Percentiles rank a stretch among this genome's conserved stretches.
phyloP scores from a whole-genome alignment of 2,888 invertebrate genomes.

The Amphimallon solstitiale region DNA sequence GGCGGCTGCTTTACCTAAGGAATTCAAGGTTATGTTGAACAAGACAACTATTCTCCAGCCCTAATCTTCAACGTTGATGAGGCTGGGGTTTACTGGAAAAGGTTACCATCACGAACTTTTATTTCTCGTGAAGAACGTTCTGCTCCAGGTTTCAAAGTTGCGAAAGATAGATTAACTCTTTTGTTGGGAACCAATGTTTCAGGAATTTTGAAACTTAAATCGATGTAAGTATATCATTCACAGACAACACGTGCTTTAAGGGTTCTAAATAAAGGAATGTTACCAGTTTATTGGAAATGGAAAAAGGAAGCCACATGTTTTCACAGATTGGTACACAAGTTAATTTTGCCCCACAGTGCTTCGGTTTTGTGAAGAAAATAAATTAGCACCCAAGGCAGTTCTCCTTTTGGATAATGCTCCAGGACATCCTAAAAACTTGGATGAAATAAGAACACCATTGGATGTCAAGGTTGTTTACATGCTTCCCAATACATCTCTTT shows the following conservation, averaged over 20 bases:
- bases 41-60: conserved; percentile 37
- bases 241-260: conserved; percentile 43
- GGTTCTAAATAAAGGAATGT: conserved; percentile 40
- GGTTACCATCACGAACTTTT: conserved; percentile 37
- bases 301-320: conserved; percentile 37
- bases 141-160: conserved; percentile 49
- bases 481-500: not conserved
- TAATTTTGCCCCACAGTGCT: conserved; percentile 35
- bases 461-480: too few relatives aligned
- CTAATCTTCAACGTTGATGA: conserved; percentile 41
- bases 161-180: conserved; percentile 52
- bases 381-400: conserved; percentile 13
- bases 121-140: conserved; percentile 41
- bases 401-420: conserved; percentile 37
- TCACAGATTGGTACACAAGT: too few relatives aligned
- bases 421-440: conserved; percentile 10
- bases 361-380: too few relatives aligned
- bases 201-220: conserved; percentile 52
- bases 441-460: not conserved
- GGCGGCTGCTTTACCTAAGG: conserved; percentile 9
- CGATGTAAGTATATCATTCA: conserved; percentile 47
- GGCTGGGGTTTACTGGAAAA: conserved; percentile 42
- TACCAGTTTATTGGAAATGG: conserved; percentile 40
- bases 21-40: conserved; percentile 24
- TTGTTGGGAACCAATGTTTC: conserved; percentile 51